These are phyloP conservation scores for Homarus gammarus DNA, from an alignment of 2,888 invertebrate genomes.

Conservation along the genomic window DNA sequence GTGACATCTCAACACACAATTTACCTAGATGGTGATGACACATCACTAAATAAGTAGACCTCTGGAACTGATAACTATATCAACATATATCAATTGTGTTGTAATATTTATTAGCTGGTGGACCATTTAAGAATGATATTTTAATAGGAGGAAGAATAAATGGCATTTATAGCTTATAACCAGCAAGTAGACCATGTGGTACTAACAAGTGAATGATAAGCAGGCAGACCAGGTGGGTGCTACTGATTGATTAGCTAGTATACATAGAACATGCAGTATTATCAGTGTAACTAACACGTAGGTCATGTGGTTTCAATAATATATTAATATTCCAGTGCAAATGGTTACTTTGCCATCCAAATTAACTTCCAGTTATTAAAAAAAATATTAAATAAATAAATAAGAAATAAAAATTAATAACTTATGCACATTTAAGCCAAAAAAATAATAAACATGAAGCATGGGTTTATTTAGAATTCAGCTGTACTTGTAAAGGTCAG, in stretches of 20 bases:
- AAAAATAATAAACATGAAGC: not conserved
- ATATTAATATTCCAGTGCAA: not conserved
- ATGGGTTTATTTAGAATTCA: not conserved
- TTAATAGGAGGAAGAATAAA: too few relatives aligned
- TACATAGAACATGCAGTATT: not conserved
- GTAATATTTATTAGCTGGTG: too few relatives aligned
- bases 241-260: not conserved
- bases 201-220: not conserved
- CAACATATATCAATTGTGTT: not conserved
- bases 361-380: too few relatives aligned
- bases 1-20: not conserved
- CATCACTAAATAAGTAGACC: not conserved
- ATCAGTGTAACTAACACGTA: not conserved
- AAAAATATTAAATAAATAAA: too few relatives aligned
- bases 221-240: not conserved
- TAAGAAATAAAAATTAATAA: not conserved
- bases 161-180: too few relatives aligned
- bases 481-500: not conserved
- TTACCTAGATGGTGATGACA: not conserved
- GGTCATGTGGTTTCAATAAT: not conserved
- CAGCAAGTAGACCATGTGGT: not conserved
- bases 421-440: not conserved
- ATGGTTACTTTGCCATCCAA: not conserved
- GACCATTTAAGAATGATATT: too few relatives aligned
- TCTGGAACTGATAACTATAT: not conserved